Percentiles rank a stretch among this genome's conserved stretches.
These are phyloP conservation scores for Lumbricus terrestris DNA, from an alignment of 2,888 invertebrate species.

Conservation along the genomic window DNA sequence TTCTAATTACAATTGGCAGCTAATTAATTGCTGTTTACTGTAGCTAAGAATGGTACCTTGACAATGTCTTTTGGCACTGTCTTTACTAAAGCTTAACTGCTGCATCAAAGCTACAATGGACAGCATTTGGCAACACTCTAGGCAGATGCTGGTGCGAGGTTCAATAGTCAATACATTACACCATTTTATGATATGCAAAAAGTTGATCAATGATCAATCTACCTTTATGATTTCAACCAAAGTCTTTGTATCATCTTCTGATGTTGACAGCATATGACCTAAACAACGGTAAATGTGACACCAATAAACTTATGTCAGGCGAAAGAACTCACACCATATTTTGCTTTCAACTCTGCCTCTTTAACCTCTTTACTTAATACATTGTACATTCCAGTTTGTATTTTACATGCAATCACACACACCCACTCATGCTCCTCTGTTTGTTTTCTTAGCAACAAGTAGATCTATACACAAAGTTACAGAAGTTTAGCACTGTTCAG, in stretches of 20 bases:
- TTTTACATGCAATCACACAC: not conserved
- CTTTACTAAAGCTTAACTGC: not conserved
- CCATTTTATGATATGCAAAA: not conserved
- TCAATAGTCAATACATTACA: not conserved
- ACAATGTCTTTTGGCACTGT: not conserved
- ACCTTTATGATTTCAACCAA: slow-evolving; percentile 67
- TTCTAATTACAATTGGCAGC: no score
- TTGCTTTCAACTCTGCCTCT: not conserved
- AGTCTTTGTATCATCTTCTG: slow-evolving; percentile 79
- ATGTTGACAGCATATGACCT: slow-evolving; percentile 67
- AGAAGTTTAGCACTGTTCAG: not conserved
- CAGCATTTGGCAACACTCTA: no score
- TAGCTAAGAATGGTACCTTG: not conserved
- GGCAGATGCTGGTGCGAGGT: no score
- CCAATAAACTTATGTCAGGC: not conserved
- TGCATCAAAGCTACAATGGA: not conserved
- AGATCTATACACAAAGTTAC: not conserved
- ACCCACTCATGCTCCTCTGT: not conserved
- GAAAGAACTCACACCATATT: not conserved
- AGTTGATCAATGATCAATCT: slow-evolving; percentile 26
- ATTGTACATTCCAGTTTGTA: not conserved
- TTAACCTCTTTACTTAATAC: not conserved
- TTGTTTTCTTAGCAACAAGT: not conserved
- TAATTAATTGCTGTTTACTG: no score
- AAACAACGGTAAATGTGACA: slow-evolving; percentile 48